Evolutionary conservation across 2,113 vertebrate species (phyloP).

Genomic region (Podarcis raffonei): DNA sequence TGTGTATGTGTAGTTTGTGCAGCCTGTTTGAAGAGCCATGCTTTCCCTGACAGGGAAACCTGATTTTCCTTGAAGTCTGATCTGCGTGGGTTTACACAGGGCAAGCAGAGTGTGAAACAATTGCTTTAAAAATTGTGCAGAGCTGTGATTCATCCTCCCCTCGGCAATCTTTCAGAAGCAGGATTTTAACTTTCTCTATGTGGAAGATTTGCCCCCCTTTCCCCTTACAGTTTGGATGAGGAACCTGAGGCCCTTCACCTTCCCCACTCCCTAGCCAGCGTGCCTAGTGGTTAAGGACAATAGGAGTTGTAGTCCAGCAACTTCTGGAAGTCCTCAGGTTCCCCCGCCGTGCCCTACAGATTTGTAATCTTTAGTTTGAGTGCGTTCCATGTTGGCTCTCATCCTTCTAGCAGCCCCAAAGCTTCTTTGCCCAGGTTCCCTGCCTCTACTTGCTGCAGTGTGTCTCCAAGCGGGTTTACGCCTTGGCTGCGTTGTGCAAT

Average conservation of each 20-base stretch:
- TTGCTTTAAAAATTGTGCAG: neutral
- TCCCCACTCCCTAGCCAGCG: too few relatives aligned
- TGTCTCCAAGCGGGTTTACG: neutral
- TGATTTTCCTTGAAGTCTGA: slow-evolving; percentile 58
- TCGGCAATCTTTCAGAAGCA: neutral
- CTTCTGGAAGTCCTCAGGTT: too few relatives aligned
- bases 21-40: neutral
- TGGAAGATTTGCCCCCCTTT: too few relatives aligned
- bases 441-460: neutral
- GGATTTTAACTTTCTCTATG: accelerated
- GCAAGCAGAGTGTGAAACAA: slow-evolving; percentile 20
- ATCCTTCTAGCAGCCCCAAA: neutral
- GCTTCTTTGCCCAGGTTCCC: neutral
- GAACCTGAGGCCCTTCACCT: too few relatives aligned
- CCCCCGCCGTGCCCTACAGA: too few relatives aligned
- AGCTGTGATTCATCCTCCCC: slow-evolving; percentile 11
- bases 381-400: neutral
- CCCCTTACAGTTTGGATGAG: too few relatives aligned
- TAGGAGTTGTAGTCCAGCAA: too few relatives aligned
- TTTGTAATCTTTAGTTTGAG: neutral
- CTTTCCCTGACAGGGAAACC: slow-evolving; percentile 21
- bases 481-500: neutral
- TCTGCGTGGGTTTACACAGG: slow-evolving; percentile 41
- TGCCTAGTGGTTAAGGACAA: too few relatives aligned
- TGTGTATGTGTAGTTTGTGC: slow-evolving; percentile 24